Evolutionary conservation across 1,140 invertebrate species (phyloP).

Genomic region (Brachionus plicatilis): DNA sequence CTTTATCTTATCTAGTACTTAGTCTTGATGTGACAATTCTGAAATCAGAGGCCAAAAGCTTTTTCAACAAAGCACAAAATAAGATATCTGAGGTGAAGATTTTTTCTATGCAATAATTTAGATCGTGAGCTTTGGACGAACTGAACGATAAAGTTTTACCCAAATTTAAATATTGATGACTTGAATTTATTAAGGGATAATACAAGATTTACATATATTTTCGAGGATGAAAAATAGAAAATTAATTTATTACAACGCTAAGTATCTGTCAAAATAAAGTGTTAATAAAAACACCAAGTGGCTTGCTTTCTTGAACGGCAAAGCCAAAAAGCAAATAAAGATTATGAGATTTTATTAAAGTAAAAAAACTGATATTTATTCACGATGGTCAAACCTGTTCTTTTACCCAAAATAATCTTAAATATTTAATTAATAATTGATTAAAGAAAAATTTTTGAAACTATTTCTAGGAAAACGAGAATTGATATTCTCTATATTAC

Average conservation of each 20-base stretch:
- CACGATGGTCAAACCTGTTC: neutral
- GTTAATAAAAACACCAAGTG: neutral
- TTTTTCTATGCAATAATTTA: neutral
- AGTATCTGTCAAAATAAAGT: conserved; percentile 3
- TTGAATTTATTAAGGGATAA: conserved; percentile 15
- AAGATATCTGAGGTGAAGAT: too few relatives aligned
- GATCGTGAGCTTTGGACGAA: neutral
- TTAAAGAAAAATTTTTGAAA: neutral
- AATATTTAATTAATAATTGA: neutral
- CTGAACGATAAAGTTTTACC: neutral
- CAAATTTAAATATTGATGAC: neutral
- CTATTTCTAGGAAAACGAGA: neutral
- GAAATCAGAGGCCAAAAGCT: neutral
- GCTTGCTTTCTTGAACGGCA: neutral
- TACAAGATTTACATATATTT: conserved; percentile 16
- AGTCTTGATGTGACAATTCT: too few relatives aligned
- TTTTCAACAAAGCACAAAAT: too few relatives aligned
- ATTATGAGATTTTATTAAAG: neutral
- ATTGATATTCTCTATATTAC: neutral
- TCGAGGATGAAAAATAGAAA: neutral
- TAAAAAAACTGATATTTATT: neutral
- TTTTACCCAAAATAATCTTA: neutral
- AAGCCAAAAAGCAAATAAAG: neutral
- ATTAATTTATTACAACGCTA: neutral
- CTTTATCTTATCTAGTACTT: neutral